Percentiles rank a stretch among this genome's conserved stretches.
Conservation (phyloP, 2,113 vertebrate species). For the Lonchura striata region DNA sequence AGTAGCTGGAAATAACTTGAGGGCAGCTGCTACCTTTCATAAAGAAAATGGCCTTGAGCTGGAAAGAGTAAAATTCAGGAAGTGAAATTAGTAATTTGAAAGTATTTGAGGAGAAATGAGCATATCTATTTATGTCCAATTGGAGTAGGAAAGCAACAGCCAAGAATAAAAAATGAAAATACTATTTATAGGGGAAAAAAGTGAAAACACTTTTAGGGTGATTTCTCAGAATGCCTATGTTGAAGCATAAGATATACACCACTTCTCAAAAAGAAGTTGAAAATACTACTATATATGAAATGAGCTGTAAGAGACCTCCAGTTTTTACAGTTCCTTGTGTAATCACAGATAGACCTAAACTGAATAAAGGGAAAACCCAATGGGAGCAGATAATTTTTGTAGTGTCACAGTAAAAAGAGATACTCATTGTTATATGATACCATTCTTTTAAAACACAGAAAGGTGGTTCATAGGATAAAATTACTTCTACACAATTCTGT, state of each 20-base stretch:
- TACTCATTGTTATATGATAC: not conserved
- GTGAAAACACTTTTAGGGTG: not conserved
- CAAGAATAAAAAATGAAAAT: not conserved
- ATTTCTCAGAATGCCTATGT: not conserved
- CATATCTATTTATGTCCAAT: not conserved
- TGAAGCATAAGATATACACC: not conserved
- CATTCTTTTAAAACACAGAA: not conserved
- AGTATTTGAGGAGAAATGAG: not conserved
- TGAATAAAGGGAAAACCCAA: not conserved
- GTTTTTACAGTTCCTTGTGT: not conserved
- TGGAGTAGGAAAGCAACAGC: not conserved
- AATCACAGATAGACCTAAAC: not conserved
- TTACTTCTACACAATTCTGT: not conserved
- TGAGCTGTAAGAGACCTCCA: not conserved
- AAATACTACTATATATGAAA: not conserved
- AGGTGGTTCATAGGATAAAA: not conserved
- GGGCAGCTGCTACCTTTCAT: not conserved
- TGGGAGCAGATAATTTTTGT: not conserved
- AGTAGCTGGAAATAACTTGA: not conserved
- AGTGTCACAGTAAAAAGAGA: not conserved
- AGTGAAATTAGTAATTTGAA: not conserved
- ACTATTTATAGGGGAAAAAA: not conserved
- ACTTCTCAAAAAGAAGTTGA: not conserved
- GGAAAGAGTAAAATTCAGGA: not conserved
- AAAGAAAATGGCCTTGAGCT: conserved; percentile 14